phyloP scores from a whole-genome alignment of 2,888 invertebrate species.

The Ophonus ardosiacus region DNA sequence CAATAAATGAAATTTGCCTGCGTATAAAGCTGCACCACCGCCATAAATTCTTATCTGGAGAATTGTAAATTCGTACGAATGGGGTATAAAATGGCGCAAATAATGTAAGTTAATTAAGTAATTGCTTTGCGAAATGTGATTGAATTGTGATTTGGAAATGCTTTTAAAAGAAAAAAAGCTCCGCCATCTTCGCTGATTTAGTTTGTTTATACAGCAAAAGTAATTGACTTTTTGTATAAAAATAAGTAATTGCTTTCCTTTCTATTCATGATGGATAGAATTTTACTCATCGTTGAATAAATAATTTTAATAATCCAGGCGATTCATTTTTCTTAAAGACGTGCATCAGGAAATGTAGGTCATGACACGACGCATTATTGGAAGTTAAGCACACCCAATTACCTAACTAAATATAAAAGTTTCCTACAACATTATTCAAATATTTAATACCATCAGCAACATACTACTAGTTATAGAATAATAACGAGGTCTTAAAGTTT shows the following conservation, averaged over 20 bases:
- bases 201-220: conserved; percentile 33
- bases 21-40: not conserved
- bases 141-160: conserved; percentile 30
- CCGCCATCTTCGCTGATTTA: conserved; percentile 4
- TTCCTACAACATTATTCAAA: not conserved
- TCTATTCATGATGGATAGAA: not conserved
- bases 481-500: too few relatives aligned
- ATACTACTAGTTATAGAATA: too few relatives aligned
- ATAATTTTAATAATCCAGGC: conserved; percentile 1
- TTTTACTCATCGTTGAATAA: conserved; percentile 8
- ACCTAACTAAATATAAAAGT: not conserved
- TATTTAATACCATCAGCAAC: not conserved
- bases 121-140: conserved; percentile 30
- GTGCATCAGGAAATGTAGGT: not conserved
- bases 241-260: conserved; percentile 33
- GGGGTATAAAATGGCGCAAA: conserved; percentile 26
- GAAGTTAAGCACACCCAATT: not conserved
- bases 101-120: conserved; percentile 38
- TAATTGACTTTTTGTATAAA: conserved; percentile 35
- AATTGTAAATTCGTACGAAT: conserved; percentile 35
- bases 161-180: conserved; percentile 17
- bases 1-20: conserved; percentile 22
- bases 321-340: not conserved
- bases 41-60: conserved; percentile 22
- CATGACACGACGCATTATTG: not conserved